phyloP scores from a whole-genome alignment of 2,113 vertebrate species.

The Chloebia gouldiae region DNA sequence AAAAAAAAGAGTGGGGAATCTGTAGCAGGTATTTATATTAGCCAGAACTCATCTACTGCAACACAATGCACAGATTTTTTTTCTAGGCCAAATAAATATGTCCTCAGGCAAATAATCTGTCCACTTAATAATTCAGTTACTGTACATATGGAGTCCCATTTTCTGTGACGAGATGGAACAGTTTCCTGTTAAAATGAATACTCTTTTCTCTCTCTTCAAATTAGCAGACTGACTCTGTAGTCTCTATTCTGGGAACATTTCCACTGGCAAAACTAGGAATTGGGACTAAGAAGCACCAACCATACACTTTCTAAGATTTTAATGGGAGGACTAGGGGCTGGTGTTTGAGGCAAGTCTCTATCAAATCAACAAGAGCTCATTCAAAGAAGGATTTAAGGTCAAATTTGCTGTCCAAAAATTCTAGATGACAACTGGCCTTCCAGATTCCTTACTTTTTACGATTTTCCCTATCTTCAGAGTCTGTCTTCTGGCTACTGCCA shows the following conservation, averaged over 20 bases:
- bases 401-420: neutral
- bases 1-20: neutral
- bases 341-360: neutral
- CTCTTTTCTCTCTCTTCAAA: neutral
- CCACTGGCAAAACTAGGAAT: neutral
- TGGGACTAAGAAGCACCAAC: neutral
- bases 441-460: neutral
- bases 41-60: neutral
- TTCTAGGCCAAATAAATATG: constrained; percentile 58
- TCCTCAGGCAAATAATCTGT: constrained; percentile 64
- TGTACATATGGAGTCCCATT: constrained; percentile 66
- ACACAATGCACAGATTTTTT: constrained; percentile 43
- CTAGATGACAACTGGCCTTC: neutral
- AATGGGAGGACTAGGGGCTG: accelerated
- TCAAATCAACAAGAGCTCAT: neutral
- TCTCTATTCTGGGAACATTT: neutral
- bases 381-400: neutral
- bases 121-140: constrained; percentile 65
- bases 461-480: neutral
- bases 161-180: constrained; percentile 21
- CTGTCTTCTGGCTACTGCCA: neutral
- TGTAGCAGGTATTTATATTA: neutral
- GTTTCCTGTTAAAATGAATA: constrained; percentile 38
- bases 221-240: neutral
- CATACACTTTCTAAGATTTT: neutral